Conservation (phyloP, 2,888 invertebrate genomes). For the Acanthacorydalis orientalis region DNA sequence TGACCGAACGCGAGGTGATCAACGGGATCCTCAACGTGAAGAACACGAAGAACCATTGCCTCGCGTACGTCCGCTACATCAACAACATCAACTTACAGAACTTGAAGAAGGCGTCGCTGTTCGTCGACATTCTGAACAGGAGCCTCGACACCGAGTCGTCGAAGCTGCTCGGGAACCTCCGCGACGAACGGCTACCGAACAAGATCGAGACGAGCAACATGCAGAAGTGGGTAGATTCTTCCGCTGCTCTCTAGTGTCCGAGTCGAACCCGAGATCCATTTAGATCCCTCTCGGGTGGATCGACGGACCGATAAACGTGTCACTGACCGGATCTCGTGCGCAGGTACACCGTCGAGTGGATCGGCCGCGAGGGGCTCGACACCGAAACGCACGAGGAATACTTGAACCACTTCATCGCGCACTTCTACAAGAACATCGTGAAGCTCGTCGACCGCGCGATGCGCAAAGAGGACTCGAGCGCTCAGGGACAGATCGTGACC, state of each 20-base stretch:
- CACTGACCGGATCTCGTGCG: background rate
- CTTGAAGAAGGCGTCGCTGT: constrained; percentile 82
- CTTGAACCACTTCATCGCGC: constrained; percentile 81
- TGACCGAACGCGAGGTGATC: constrained; percentile 94
- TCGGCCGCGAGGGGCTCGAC: constrained; percentile 85
- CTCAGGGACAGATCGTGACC: constrained; percentile 84
- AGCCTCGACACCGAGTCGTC: constrained; percentile 88
- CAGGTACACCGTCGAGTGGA: constrained; percentile 93
- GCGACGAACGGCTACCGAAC: constrained; percentile 77
- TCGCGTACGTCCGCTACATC: constrained; percentile 89
- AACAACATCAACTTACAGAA: constrained; percentile 95
- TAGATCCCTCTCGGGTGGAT: no score
- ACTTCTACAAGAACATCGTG: constrained; percentile 84
- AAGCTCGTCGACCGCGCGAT: constrained; percentile 88
- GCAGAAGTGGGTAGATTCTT: constrained; percentile 47
- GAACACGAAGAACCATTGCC: constrained; percentile 87
- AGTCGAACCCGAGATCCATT: no score
- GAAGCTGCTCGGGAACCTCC: constrained; percentile 68
- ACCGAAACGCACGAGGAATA: constrained; percentile 87
- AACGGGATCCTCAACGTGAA: constrained; percentile 86
- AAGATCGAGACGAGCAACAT: constrained; percentile 80
- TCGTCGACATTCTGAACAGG: constrained; percentile 84
- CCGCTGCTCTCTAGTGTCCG: background rate
- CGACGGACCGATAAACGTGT: background rate
- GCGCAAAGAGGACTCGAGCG: constrained; percentile 88